phyloP scores from a whole-genome alignment of 2,113 vertebrate genomes.

The Sylvicapra grimmia region DNA sequence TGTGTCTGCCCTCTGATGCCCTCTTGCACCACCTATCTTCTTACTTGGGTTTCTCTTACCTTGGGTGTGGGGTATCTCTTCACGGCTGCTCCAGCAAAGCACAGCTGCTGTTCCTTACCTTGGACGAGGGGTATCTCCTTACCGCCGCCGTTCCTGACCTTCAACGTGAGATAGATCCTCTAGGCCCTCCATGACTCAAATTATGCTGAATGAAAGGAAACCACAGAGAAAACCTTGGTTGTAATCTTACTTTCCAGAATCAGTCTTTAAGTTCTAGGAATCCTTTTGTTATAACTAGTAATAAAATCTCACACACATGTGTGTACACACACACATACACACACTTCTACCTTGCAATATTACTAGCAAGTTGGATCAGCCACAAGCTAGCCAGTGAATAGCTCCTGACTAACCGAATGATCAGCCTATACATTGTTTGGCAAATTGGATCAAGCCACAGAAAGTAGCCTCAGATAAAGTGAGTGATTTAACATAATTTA shows the following conservation, averaged over 20 bases:
- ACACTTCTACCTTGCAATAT: neutral
- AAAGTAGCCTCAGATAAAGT: neutral
- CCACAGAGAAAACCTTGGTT: neutral
- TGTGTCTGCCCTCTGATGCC: no score
- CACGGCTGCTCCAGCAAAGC: no score
- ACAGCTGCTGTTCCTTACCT: no score
- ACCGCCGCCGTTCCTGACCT: no score
- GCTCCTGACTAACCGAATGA: neutral
- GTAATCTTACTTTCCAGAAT: neutral
- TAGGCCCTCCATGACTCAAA: neutral
- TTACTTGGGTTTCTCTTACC: no score
- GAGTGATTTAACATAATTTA: constrained; percentile 24
- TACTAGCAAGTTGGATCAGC: neutral
- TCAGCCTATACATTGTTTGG: neutral
- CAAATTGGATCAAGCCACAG: neutral
- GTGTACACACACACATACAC: neutral
- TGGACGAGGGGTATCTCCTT: no score
- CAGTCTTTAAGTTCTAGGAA: neutral
- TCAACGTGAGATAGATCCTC: no score
- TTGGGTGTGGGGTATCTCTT: no score
- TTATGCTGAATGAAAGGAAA: neutral
- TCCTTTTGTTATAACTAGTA: neutral
- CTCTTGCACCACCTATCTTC: no score
- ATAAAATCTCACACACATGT: neutral
- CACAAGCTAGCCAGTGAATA: neutral